These are phyloP conservation scores for Griposia aprilina DNA, from an alignment of 2,888 invertebrate genomes.

Conservation along the genomic window DNA sequence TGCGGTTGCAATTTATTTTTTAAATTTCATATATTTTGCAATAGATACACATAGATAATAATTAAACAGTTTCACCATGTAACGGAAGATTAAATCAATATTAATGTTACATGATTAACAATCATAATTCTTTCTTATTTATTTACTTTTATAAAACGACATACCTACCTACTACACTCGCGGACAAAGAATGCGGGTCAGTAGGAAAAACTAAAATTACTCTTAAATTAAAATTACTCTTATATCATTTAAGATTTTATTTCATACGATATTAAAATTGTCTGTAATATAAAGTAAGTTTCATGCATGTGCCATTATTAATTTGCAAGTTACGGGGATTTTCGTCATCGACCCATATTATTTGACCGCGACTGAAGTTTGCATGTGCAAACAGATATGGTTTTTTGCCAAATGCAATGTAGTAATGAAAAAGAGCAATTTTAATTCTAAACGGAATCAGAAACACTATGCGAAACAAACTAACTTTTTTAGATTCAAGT, in stretches of 20 bases:
- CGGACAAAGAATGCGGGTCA: no score
- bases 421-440: neutral
- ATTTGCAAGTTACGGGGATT: no score
- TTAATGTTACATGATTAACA: neutral
- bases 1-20: constrained; percentile 13
- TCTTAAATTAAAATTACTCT: no score
- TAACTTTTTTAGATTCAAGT: neutral
- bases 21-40: constrained; percentile 44
- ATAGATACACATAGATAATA: constrained; percentile 4
- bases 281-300: no score
- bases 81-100: constrained; percentile 16
- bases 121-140: neutral
- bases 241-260: no score
- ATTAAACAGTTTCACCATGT: constrained; percentile 26
- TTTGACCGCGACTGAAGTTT: neutral
- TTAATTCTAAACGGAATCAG: neutral
- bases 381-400: neutral
- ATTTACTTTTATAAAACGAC: neutral
- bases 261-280: no score
- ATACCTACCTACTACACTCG: neutral
- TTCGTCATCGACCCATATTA: no score
- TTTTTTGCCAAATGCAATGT: no score
- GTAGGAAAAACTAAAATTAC: no score
- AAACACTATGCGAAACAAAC: no score
- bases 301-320: no score